Percentiles rank a stretch among this genome's conserved stretches.
Evolutionary conservation across 2,888 invertebrate genomes (phyloP).

Genomic region (Callimorpha dominula): DNA sequence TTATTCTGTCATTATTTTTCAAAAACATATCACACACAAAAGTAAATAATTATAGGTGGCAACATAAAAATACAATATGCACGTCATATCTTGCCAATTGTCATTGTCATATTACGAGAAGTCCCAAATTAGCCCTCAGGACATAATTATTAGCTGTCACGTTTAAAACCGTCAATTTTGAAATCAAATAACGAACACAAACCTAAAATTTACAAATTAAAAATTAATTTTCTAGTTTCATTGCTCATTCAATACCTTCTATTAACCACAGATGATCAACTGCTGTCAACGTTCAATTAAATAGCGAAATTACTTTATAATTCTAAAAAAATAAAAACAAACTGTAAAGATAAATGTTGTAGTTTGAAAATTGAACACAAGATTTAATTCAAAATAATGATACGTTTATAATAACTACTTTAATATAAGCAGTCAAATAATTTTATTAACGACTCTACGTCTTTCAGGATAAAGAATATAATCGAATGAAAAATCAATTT

Average conservation of each 20-base stretch:
- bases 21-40: neutral
- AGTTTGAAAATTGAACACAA: conserved; percentile 32
- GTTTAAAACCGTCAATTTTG: conserved; percentile 43
- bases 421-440: conserved; percentile 18
- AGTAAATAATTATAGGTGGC: conserved; percentile 21
- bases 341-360: conserved; percentile 23
- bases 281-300: conserved; percentile 73
- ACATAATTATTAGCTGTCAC: conserved; percentile 32
- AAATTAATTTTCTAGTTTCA: conserved; percentile 34
- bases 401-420: conserved; percentile 30
- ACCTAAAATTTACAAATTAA: conserved; percentile 49
- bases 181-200: conserved; percentile 25
- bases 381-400: conserved; percentile 43
- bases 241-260: conserved; percentile 46
- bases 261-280: conserved; percentile 55
- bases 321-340: conserved; percentile 21
- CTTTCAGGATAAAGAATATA: neutral
- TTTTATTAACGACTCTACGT: neutral
- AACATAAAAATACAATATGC: conserved; percentile 17
- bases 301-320: conserved; percentile 54
- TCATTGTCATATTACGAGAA: conserved; percentile 10
- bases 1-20: neutral
- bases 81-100: conserved; percentile 13
- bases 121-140: conserved; percentile 18
- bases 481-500: conserved; percentile 19